Evolutionary conservation across 2,113 vertebrate species (phyloP), one percentile per base, ranked within the genome.

Genomic region (Erythrocercus mccallii): DNA sequence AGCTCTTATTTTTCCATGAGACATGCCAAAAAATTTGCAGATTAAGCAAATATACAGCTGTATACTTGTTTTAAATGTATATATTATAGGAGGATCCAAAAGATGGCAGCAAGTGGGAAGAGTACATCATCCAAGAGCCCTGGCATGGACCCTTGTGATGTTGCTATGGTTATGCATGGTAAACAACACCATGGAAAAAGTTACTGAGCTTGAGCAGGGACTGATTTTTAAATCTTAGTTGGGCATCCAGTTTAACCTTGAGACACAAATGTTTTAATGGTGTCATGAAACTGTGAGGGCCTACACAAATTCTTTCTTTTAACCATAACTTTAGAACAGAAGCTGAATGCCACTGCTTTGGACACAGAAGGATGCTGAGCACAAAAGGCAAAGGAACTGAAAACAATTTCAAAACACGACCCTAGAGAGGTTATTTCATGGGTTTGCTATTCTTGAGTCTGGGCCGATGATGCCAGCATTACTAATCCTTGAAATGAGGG

Each of bases 401-500:
- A 76, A 80, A 31, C 20, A 54, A 56, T 54, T 6, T 62, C 33
- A 82, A 73, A 91, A 85, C 2, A 1, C 51, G 25, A 8, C 77
- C 45, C 83, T 62, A n/a, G 72, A 76, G 53, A 61, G 65, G 30
- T 84, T 94, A 58, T 93, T 93, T 92, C 82, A 92, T 79, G 37
- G 20, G 53, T 91, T 91, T 81, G 53, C 60, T 86, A 15, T 51
- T 68, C 74, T 85, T 15, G 3, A 89, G 50, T 19, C 50, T 33
- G 28, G 60, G 64, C 31, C 0, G 5, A 78, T n/a, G 62, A 92
- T 94, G 86, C 80, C 86, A 94, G 53, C 47, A 62, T 76, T 93
- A 85, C 69, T 89, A 91, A 85, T 80, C 88, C 91, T 91, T 85
- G 78, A 93, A 94, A 87, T 87, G 94, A 87, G 60, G 31, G 58